Conservation (phyloP, 2,888 invertebrate species). For the Mechanitis mazaeus region DNA sequence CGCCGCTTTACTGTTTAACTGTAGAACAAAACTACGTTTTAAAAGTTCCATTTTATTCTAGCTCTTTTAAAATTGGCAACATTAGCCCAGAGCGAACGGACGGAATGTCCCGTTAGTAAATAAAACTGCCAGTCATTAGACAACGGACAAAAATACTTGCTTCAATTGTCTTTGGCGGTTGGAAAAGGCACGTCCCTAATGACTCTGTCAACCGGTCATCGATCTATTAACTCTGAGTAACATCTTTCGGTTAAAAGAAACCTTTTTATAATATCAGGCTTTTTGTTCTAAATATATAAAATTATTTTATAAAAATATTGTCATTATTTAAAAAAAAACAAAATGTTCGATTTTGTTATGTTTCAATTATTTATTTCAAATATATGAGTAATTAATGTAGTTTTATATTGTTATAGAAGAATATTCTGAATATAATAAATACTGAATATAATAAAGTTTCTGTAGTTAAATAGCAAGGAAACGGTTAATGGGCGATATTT, state of each 20-base stretch:
- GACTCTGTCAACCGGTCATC: slow-evolving; percentile 68
- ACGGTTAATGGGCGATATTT: slow-evolving; percentile 53
- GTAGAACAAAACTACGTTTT: neutral
- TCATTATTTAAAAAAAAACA: no score
- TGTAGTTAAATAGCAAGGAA: slow-evolving; percentile 31
- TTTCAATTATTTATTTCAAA: no score
- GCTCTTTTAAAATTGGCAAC: slow-evolving; percentile 11
- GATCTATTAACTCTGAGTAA: slow-evolving; percentile 49
- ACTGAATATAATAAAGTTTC: neutral
- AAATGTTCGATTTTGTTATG: no score
- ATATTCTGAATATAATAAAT: no score
- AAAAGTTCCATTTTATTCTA: slow-evolving; percentile 6
- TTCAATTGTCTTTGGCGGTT: slow-evolving; percentile 62
- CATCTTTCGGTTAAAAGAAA: neutral
- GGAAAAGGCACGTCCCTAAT: slow-evolving; percentile 67
- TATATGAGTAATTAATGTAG: no score
- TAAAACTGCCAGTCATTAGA: slow-evolving; percentile 73
- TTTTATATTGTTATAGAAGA: no score
- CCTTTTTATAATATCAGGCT: neutral
- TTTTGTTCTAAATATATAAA: no score
- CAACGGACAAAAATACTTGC: slow-evolving; percentile 65
- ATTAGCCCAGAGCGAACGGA: slow-evolving; percentile 55
- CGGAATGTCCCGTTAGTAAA: slow-evolving; percentile 64
- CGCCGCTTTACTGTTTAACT: slow-evolving; percentile 1
- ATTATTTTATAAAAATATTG: no score